These are phyloP conservation scores for Oppia nitens DNA, from an alignment of 1,140 invertebrate genomes.

Conservation along the genomic window DNA sequence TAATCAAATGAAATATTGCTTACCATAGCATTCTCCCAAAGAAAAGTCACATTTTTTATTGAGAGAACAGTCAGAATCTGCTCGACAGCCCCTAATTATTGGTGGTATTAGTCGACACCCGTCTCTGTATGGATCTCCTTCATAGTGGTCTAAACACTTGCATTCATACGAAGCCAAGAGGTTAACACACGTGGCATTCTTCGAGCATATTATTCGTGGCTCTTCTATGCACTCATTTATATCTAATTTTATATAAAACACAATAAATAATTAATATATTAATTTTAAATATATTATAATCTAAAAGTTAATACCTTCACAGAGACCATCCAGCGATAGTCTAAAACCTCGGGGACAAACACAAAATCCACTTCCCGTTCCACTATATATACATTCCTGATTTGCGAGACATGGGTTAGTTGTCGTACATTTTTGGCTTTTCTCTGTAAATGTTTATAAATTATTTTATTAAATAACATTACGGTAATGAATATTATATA, in stretches of 20 bases:
- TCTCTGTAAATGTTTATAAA: slow-evolving; percentile 23
- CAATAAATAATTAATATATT: background rate
- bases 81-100: slow-evolving; percentile 5
- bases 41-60: slow-evolving; percentile 61
- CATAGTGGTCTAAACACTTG: slow-evolving; percentile 48
- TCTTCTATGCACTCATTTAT: slow-evolving; percentile 9
- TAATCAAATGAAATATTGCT: background rate
- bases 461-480: background rate
- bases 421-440: slow-evolving; percentile 30
- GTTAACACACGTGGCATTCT: slow-evolving; percentile 54
- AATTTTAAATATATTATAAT: too few relatives aligned
- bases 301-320: slow-evolving; percentile 22
- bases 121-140: slow-evolving; percentile 59
- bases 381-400: slow-evolving; percentile 24
- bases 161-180: slow-evolving; percentile 43
- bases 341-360: slow-evolving; percentile 57
- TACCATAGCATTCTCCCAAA: slow-evolving; percentile 14
- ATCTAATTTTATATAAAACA: background rate
- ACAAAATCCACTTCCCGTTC: slow-evolving; percentile 38
- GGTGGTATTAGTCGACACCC: slow-evolving; percentile 39
- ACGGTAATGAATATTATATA: background rate
- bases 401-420: slow-evolving; percentile 22
- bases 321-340: slow-evolving; percentile 32
- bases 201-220: slow-evolving; percentile 16
- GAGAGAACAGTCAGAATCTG: slow-evolving; percentile 57